Percentiles rank a stretch among this genome's conserved stretches.
Conservation (phyloP, 1,140 invertebrate genomes). For the Anadara kagoshimensis region DNA sequence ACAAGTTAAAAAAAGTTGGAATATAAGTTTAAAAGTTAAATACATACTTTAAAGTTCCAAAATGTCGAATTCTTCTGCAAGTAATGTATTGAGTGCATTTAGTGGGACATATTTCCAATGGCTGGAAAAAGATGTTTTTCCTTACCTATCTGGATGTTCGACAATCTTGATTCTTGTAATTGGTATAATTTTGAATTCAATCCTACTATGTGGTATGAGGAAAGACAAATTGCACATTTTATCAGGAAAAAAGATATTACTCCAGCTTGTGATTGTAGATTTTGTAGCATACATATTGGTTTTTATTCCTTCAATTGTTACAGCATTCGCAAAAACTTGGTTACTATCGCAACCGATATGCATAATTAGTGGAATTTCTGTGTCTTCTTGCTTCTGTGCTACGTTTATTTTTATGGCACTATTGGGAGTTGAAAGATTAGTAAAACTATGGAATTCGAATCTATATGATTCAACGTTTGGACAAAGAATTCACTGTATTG, state of each 20-base stretch:
- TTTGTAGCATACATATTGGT: constrained; percentile 29
- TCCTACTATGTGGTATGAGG: constrained; percentile 18
- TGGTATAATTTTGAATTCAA: constrained; percentile 25
- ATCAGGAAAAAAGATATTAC: constrained; percentile 4
- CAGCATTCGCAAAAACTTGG: constrained; percentile 20
- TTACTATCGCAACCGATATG: constrained; percentile 30
- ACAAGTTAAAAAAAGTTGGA: too few species aligned
- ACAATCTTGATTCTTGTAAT: constrained; percentile 19
- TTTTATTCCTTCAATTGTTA: constrained; percentile 23
- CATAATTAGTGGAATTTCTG: constrained; percentile 13
- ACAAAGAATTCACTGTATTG: background rate
- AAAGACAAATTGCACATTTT: constrained; percentile 15
- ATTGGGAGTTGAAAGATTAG: constrained; percentile 23
- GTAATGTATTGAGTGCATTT: constrained; percentile 1
- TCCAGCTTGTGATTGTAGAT: constrained; percentile 27
- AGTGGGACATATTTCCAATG: constrained; percentile 26
- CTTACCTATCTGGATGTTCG: constrained; percentile 6
- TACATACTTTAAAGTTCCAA: too few species aligned
- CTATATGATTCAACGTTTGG: constrained; percentile 16
- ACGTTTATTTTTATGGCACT: constrained; percentile 23
- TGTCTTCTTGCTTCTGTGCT: constrained; percentile 10
- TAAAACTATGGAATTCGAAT: constrained; percentile 17
- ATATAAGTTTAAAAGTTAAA: too few species aligned
- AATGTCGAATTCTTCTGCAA: too few species aligned
- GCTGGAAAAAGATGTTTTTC: constrained; percentile 36